These are phyloP conservation scores for Syngnathus rostellatus DNA, from an alignment of 2,797 vertebrate genomes.

Conservation along the genomic window DNA sequence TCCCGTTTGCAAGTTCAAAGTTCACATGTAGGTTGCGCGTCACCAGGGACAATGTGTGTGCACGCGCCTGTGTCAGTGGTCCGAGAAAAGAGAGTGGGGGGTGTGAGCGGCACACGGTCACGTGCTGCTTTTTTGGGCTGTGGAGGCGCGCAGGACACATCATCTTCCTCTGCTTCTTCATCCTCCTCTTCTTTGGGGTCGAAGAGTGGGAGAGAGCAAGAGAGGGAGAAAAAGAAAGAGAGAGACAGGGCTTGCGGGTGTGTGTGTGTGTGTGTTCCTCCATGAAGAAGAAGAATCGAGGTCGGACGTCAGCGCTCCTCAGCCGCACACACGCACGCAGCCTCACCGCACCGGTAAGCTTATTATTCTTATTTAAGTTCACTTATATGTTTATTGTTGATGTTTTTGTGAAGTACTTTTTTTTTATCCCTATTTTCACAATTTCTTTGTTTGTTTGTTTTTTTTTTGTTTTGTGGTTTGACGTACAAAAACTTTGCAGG, in stretches of 20 bases:
- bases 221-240: background rate
- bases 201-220: background rate
- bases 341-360: background rate
- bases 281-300: conserved; percentile 4
- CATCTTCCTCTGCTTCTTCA: background rate
- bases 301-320: conserved; percentile 3
- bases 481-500: background rate
- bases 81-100: background rate
- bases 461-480: background rate
- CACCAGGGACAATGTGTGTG: background rate
- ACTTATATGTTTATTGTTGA: background rate
- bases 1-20: background rate
- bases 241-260: background rate
- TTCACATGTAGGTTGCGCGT: background rate
- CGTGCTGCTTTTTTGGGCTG: conserved; percentile 1
- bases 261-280: background rate
- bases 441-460: background rate
- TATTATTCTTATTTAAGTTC: background rate
- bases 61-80: background rate
- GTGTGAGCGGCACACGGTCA: background rate
- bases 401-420: background rate
- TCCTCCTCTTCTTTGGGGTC: background rate
- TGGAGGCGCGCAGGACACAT: background rate
- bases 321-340: background rate
- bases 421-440: background rate